These are phyloP conservation scores for Eudyptes chrysolophus DNA, from an alignment of 2,113 vertebrate genomes.

Conservation along the genomic window DNA sequence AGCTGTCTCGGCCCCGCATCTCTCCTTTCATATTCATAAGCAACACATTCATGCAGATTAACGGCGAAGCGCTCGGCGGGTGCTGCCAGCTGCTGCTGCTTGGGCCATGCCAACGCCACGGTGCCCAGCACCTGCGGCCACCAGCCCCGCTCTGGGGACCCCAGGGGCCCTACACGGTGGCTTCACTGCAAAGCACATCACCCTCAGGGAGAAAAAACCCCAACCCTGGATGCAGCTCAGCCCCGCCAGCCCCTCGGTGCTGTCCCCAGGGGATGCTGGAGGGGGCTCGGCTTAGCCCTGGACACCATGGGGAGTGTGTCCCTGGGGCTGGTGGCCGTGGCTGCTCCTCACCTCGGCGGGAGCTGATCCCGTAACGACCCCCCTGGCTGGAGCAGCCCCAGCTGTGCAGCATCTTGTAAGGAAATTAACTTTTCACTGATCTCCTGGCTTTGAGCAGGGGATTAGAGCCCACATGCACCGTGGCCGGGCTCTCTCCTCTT, in stretches of 20 bases:
- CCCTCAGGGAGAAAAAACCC: fast-evolving
- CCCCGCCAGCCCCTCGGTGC: fast-evolving
- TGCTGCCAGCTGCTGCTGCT: constrained; percentile 22
- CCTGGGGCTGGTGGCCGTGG: not conserved
- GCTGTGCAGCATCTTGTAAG: constrained; percentile 44
- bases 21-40: not conserved
- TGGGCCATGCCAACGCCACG: fast-evolving
- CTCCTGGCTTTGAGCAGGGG: not conserved
- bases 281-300: not conserved
- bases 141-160: fast-evolving
- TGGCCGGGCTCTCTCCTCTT: fast-evolving
- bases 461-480: not conserved
- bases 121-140: not conserved
- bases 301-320: fast-evolving
- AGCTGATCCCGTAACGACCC: not conserved
- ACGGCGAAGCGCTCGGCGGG: not conserved
- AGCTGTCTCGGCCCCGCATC: not conserved
- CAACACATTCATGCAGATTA: constrained; percentile 2
- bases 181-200: not conserved
- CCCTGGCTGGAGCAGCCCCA: not conserved
- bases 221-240: not conserved
- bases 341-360: fast-evolving
- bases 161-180: fast-evolving
- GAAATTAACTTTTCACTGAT: constrained; percentile 62
- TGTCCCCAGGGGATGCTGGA: not conserved